Evolutionary conservation across 2,113 vertebrate species (phyloP).

Genomic region (Poecilia latipinna): DNA sequence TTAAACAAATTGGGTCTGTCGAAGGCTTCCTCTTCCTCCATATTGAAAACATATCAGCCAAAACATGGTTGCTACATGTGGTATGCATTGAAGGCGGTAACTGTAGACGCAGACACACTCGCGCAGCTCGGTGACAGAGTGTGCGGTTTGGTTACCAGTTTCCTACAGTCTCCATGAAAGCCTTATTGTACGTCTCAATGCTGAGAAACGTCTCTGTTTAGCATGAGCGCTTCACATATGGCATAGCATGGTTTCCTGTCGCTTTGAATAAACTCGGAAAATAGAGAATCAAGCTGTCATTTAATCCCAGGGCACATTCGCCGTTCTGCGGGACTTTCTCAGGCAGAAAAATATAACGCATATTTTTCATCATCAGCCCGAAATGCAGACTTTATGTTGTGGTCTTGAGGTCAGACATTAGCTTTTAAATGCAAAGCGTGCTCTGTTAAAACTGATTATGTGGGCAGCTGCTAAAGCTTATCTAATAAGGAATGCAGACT

Average conservation of each 20-base stretch:
- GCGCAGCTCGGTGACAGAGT: slow-evolving; percentile 57
- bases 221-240: slow-evolving; percentile 49
- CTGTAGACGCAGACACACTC: slow-evolving; percentile 52
- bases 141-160: slow-evolving; percentile 61
- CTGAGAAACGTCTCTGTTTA: slow-evolving; percentile 58
- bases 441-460: slow-evolving; percentile 56
- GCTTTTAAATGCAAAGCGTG: slow-evolving; percentile 48
- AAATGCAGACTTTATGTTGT: slow-evolving; percentile 30
- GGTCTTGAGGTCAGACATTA: slow-evolving; percentile 21
- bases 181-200: slow-evolving; percentile 63
- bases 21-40: slow-evolving; percentile 32
- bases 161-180: slow-evolving; percentile 66
- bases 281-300: slow-evolving; percentile 37
- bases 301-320: slow-evolving; percentile 44
- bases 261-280: slow-evolving; percentile 51
- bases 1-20: slow-evolving; percentile 24
- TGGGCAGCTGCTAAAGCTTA: slow-evolving; percentile 48
- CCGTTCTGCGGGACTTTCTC: slow-evolving; percentile 7
- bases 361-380: slow-evolving; percentile 50
- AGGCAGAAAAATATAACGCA: slow-evolving; percentile 7
- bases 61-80: slow-evolving; percentile 64
- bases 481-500: slow-evolving; percentile 42
- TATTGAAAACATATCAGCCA: slow-evolving; percentile 71
- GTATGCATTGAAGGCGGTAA: slow-evolving; percentile 68
- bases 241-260: slow-evolving; percentile 37